Conservation (phyloP, 2,888 invertebrate genomes). For the Tortrix viridana region DNA sequence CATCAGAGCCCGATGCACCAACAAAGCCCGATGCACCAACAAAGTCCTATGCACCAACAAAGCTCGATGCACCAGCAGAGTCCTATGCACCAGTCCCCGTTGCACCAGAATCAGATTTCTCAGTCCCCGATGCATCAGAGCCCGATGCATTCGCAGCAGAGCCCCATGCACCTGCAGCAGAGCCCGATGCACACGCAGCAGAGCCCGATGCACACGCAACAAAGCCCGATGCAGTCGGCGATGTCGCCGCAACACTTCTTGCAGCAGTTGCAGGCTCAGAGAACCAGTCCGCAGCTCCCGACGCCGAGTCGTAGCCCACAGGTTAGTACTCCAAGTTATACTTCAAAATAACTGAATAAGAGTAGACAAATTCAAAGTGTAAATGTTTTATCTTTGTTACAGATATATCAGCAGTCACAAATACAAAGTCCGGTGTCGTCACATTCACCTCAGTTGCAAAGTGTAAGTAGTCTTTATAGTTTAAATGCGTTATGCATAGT, state of each 20-base stretch:
- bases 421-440: slow-evolving; percentile 79
- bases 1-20: slow-evolving; percentile 47
- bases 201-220: slow-evolving; percentile 41
- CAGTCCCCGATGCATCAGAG: slow-evolving; percentile 67
- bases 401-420: slow-evolving; percentile 81
- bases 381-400: slow-evolving; percentile 40
- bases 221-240: slow-evolving; percentile 45
- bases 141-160: slow-evolving; percentile 52
- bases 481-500: too few relatives aligned
- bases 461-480: slow-evolving; percentile 56
- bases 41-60: slow-evolving; percentile 48
- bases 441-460: slow-evolving; percentile 78
- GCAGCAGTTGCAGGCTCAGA: slow-evolving; percentile 73
- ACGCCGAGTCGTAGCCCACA: slow-evolving; percentile 80
- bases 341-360: too few relatives aligned
- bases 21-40: slow-evolving; percentile 57
- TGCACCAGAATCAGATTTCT: slow-evolving; percentile 51
- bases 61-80: slow-evolving; percentile 53
- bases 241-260: slow-evolving; percentile 66
- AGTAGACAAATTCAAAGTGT: too few relatives aligned
- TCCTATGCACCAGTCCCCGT: slow-evolving; percentile 52
- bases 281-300: slow-evolving; percentile 77
- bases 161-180: slow-evolving; percentile 41
- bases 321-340: slow-evolving; percentile 48
- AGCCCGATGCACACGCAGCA: slow-evolving; percentile 41